These are phyloP conservation scores for Lamellibrachia columna DNA, from an alignment of 2,888 invertebrate genomes.

Conservation along the genomic window DNA sequence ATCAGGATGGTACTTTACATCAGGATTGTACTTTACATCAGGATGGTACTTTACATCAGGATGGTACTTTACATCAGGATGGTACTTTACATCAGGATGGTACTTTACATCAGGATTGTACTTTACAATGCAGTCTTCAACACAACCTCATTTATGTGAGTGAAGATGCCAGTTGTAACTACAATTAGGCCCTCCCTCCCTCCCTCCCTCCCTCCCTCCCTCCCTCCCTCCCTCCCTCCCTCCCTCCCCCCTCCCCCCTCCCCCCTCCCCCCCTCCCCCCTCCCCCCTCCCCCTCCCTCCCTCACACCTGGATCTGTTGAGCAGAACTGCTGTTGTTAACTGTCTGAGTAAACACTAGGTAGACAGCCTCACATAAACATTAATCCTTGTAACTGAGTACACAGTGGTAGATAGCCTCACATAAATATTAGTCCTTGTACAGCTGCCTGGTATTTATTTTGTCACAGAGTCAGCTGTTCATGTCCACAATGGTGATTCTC, in stretches of 20 bases:
- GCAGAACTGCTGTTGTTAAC: not conserved
- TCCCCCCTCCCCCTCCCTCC: not conserved
- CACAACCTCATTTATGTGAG: not conserved
- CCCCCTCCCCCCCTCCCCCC: too few species aligned
- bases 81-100: too few species aligned
- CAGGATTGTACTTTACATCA: too few species aligned
- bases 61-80: too few species aligned
- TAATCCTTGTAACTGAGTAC: not conserved
- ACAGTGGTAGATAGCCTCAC: not conserved
- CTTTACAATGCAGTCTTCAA: not conserved
- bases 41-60: too few species aligned
- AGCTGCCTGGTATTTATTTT: not conserved
- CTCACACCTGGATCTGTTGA: not conserved
- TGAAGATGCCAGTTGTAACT: not conserved
- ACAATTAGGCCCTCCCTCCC: too few species aligned
- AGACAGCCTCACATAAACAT: not conserved
- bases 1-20: too few species aligned
- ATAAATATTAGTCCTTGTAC: not conserved
- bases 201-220: not conserved
- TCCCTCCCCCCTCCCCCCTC: too few species aligned
- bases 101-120: not conserved
- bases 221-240: too few species aligned
- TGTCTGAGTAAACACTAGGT: not conserved
- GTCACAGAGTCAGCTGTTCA: not conserved
- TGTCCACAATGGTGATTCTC: not conserved